Evolutionary conservation across 1,140 invertebrate species (phyloP), one percentile per base, ranked within the genome.

Genomic region (Agraylea sexmaculata): DNA sequence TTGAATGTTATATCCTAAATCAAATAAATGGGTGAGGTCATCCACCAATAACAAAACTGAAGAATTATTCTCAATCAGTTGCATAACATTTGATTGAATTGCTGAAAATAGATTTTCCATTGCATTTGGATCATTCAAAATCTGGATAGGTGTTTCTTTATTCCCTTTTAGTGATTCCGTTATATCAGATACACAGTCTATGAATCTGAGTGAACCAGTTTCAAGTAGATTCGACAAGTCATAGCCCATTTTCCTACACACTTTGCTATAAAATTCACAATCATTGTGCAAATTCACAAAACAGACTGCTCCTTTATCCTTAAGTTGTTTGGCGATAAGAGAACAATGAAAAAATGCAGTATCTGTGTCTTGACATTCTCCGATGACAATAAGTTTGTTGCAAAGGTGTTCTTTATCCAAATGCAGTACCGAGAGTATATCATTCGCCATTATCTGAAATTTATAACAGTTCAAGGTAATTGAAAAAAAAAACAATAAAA

Each of bases 241-340:
- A 50, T 80, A 80, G 18, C 78, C 78, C 50, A 83, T 62, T 52
- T 78, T 76, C 53, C 77, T 71, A n/a, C 78, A 75, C 36, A 81
- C 66, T 58, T 74, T 77, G 35, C 80, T 73, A 51, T 81, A 83
- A 53, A 83, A 80, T 17, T 69, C 62, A 33, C 80, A 64, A 4
- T 75, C 74, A 46, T 81, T 79, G 48, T 83, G 80, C 45, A 78
- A 69, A 36, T 73, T 70, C 39, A 82, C 62, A 13, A 83, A 58
- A 51, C 78, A 66, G 1, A 78, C 60, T 34, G 66, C 64, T 49
- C 59, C 60, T 53, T 59, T 67, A 49, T 70, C 71, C 57, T 69
- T 71, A 38, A 64, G 67, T 33, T 61, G 72, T 53, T 72, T 70
- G 42, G 51, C 72, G 50, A 73, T 64, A 22, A 79, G 60, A 53